Base-by-base conservation (phyloP, 1,140 invertebrate genomes). In the Marisa cornuarietis region DNA sequence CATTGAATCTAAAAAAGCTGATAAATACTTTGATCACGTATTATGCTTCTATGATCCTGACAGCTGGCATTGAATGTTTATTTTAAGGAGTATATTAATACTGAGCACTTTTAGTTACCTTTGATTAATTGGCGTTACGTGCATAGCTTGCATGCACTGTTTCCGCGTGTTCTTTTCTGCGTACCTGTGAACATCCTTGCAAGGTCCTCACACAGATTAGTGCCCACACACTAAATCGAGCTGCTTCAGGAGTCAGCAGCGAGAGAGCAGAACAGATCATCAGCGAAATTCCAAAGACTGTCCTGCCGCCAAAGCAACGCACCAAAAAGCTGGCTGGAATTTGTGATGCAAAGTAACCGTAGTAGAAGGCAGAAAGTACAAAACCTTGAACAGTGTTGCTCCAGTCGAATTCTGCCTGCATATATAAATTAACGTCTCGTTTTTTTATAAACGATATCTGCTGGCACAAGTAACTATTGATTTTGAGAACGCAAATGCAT, bases 151-250 rank as follows among this genome's bases (percentile, higher is more conserved):
- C 31, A 42, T 42, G 31, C 31, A 42, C 31, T 42, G 31, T 42
- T 42, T 42, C 31, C 31, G n/a, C n/a, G 31, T 42, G 31, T 42
- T 42, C 31, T 2, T 42, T 42, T 42, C 31, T 42, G 31, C 71
- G 26, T 91, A 96, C 95, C 93, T 97, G 96, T 87, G 95, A 96
- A 71, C 97, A 88, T 68, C 96, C 96, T 91, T 97, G 95, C 31
- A 97, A 89, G n/a, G 97, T 93, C 83, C 96, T 92, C 0, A 96
- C 92, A 7, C 92, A 92, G 49, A 97, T 91, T 0, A 98, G 92
- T 22, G 95, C 87, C 26, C 92, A 93, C 8, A 95, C 93, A 83
- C 93, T 94, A 31, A 92, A 92, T 54, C 85, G 74, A 0, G 96
- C 95, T 0, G 94, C 93, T 0, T 94, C 81, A 6, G 96, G 96